Evolutionary conservation across 2,113 vertebrate genomes (phyloP), one percentile per base, ranked within the genome.

Genomic region (Grantiella picta): DNA sequence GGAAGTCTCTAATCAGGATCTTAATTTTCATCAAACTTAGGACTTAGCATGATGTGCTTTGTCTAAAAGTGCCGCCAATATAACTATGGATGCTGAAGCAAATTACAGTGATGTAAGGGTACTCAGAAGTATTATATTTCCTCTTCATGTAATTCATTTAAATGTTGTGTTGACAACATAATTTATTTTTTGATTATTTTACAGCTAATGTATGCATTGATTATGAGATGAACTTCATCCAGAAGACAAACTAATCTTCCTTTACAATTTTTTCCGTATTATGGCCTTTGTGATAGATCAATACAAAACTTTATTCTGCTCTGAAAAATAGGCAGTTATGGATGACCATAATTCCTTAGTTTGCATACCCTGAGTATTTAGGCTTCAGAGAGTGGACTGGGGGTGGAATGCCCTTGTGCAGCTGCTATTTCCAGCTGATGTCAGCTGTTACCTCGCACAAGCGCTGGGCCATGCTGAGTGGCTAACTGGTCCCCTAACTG

Each of bases 71-170:
- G 20, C 52, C 88, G 66, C 64, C 59, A 66, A 24, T 83, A 5
- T 40, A 77, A 63, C 64, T 80, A 29, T 4, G 65, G 61, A 76
- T 76, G 31, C 80, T 95, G 78, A 95, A 96, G 52, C 33, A 95
- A 80, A 40, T 83, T 59, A 83, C 5, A 49, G 42, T 66, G 53
- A 71, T 59, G 31, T 71, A 81, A 94, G 44, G 23, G 57, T 92
- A 71, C 76, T 81, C 82, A 64, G 82, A 90, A 93, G 42, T 71
- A 92, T 60, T 84, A 60, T 40, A 93, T 68, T 90, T 64, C 53
- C 79, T 90, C 82, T 88, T 93, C 60, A 50, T 38, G 22, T 83
- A 92, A 93, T 93, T 93, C 83, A 92, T 88, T 82, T 57, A 86
- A 93, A 92, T 22, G 36, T 70, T 83, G 35, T 78, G 24, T 78